Percentiles rank a stretch among this genome's conserved stretches.
Evolutionary conservation across 1,140 invertebrate species (phyloP).

Genomic region (Idris sp.): DNA sequence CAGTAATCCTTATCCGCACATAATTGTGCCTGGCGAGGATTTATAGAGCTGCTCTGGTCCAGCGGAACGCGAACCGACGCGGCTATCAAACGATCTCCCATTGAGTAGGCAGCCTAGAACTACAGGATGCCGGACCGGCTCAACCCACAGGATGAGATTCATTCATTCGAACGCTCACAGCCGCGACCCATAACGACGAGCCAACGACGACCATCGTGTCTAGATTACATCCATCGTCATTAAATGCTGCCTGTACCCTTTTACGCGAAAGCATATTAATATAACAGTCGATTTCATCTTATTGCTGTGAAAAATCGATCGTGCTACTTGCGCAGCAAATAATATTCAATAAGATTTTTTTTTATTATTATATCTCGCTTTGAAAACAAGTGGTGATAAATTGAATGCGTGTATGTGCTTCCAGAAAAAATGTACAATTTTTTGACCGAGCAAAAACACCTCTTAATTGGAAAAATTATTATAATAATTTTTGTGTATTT

Average conservation of each 20-base stretch:
- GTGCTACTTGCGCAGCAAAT: conserved; percentile 44
- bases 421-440: no score
- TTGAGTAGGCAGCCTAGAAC: conserved; percentile 68
- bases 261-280: conserved; percentile 56
- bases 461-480: no score
- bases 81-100: conserved; percentile 71
- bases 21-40: conserved; percentile 74
- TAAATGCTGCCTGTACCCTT: conserved; percentile 44
- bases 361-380: not conserved
- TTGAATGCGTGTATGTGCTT: no score
- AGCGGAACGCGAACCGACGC: conserved; percentile 56
- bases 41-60: conserved; percentile 70
- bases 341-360: conserved; percentile 47
- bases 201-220: conserved; percentile 55
- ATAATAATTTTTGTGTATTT: no score
- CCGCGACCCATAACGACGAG: conserved; percentile 51
- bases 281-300: conserved; percentile 29
- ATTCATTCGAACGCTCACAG: conserved; percentile 62
- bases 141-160: conserved; percentile 64
- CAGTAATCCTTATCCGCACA: conserved; percentile 73
- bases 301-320: conserved; percentile 45
- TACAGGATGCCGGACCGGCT: conserved; percentile 51
- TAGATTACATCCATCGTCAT: conserved; percentile 61
- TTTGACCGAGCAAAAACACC: no score
- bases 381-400: conserved; percentile 8